Evolutionary conservation across 2,797 vertebrate genomes (phyloP).

Genomic region (Staurois parvus): DNA sequence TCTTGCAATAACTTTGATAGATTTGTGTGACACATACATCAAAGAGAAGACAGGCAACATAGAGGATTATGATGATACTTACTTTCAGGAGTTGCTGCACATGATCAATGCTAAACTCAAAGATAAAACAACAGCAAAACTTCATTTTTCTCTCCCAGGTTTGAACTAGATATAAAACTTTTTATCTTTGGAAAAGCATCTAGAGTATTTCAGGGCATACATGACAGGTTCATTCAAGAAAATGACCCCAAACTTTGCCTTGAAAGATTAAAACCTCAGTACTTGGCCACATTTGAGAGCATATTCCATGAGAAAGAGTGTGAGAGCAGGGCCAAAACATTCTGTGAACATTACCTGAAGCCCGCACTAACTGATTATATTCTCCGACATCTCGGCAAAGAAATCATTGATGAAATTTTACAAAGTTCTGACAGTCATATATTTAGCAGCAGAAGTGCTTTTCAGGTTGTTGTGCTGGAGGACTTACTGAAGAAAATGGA

Average conservation of each 20-base stretch:
- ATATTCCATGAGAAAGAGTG: background rate
- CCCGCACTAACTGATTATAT: background rate
- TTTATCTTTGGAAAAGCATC: constrained; percentile 72
- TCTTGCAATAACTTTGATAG: background rate
- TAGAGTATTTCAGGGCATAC: constrained; percentile 73
- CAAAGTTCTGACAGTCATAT: background rate
- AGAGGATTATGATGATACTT: constrained; percentile 3
- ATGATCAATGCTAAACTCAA: constrained; percentile 3
- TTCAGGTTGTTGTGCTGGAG: background rate
- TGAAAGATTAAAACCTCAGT: constrained; percentile 63
- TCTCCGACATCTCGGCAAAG: background rate
- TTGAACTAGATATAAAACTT: constrained; percentile 71
- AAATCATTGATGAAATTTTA: background rate
- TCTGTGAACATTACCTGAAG: constrained; percentile 15
- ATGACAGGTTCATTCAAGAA: constrained; percentile 71
- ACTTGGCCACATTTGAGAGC: background rate
- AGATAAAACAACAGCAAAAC: background rate
- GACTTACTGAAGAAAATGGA: constrained; percentile 4
- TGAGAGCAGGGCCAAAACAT: background rate
- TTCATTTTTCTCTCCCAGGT: background rate
- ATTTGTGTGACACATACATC: background rate
- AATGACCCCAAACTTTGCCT: constrained; percentile 66
- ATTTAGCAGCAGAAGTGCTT: background rate
- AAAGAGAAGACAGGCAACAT: background rate
- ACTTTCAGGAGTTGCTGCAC: constrained; percentile 48